phyloP scores from a whole-genome alignment of 2,888 invertebrate species.

The Platycheirus rosarum region DNA sequence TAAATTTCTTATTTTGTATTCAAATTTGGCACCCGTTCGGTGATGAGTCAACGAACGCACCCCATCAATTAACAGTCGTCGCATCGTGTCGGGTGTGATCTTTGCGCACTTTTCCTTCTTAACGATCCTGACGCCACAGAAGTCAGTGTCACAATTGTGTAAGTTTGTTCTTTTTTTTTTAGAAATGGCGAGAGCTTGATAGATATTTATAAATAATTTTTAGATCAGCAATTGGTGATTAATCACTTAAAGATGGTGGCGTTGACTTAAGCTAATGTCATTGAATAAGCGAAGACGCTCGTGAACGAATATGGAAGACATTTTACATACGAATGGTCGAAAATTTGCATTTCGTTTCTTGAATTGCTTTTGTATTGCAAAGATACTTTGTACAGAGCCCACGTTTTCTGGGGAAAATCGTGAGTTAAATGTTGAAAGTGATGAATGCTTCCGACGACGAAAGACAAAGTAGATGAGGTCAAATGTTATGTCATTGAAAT shows the following conservation, averaged over 20 bases:
- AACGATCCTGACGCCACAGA: neutral
- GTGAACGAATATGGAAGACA: constrained; percentile 51
- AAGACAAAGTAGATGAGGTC: constrained; percentile 12
- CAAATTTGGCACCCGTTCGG: constrained; percentile 9
- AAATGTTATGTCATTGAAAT: neutral
- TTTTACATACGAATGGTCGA: constrained; percentile 50
- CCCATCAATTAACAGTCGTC: constrained; percentile 18
- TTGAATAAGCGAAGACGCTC: neutral
- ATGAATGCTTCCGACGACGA: constrained; percentile 5
- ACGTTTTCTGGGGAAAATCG: constrained; percentile 7
- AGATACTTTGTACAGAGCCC: neutral
- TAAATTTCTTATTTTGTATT: constrained; percentile 7
- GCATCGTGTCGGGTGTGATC: constrained; percentile 7
- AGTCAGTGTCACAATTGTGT: constrained; percentile 2
- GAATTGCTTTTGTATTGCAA: neutral
- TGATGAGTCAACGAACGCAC: constrained; percentile 29
- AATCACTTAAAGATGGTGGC: neutral
- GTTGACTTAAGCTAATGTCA: constrained; percentile 15
- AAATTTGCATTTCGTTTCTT: constrained; percentile 51
- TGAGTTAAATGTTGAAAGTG: constrained; percentile 11
- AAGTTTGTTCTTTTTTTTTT: neutral
- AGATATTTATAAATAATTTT: constrained; percentile 2
- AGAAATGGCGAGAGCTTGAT: no score
- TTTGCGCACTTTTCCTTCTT: constrained; percentile 19
- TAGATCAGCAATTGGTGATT: constrained; percentile 10